Evolutionary conservation across 35 echinoderm and acorn worm genomes (phyloP).

Genomic region (Acanthaster planci): DNA sequence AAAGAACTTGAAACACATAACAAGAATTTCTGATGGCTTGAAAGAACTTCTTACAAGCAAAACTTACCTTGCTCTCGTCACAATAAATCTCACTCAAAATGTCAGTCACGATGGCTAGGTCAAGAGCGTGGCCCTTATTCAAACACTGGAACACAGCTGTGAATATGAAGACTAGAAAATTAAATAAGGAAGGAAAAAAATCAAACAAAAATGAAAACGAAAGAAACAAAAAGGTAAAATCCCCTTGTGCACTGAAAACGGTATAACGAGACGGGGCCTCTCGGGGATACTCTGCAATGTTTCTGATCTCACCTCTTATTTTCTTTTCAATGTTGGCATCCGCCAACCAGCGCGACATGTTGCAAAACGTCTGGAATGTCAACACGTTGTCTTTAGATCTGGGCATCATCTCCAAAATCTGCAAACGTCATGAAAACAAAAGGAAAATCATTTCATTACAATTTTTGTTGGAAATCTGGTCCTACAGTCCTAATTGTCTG

Average conservation of each 20-base stretch:
- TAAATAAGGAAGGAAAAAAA: not conserved
- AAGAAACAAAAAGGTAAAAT: too few relatives aligned
- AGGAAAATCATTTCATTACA: not conserved
- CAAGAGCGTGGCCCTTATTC: not conserved
- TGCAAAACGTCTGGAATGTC: slow-evolving; percentile 20
- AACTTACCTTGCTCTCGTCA: slow-evolving; percentile 1
- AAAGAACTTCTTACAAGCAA: too few relatives aligned
- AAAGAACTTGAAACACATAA: too few relatives aligned
- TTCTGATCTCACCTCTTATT: not conserved
- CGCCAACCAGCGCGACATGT: slow-evolving; percentile 16
- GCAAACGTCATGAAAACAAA: not conserved
- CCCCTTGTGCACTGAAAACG: too few relatives aligned
- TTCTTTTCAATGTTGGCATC: not conserved
- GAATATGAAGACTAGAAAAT: not conserved
- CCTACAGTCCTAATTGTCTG: too few relatives aligned
- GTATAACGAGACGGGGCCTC: too few relatives aligned
- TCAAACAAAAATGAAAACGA: too few relatives aligned
- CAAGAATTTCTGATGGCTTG: too few relatives aligned
- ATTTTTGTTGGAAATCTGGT: too few relatives aligned
- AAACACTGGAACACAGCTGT: slow-evolving; percentile 19
- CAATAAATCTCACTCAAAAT: slow-evolving; percentile 12
- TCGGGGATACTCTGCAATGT: too few relatives aligned
- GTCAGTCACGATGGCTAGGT: not conserved
- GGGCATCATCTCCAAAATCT: slow-evolving; percentile 21
- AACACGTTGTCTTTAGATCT: slow-evolving; percentile 7